These are phyloP conservation scores for Coelinius sp. DNA, from an alignment of 2,888 invertebrate species.

Conservation along the genomic window DNA sequence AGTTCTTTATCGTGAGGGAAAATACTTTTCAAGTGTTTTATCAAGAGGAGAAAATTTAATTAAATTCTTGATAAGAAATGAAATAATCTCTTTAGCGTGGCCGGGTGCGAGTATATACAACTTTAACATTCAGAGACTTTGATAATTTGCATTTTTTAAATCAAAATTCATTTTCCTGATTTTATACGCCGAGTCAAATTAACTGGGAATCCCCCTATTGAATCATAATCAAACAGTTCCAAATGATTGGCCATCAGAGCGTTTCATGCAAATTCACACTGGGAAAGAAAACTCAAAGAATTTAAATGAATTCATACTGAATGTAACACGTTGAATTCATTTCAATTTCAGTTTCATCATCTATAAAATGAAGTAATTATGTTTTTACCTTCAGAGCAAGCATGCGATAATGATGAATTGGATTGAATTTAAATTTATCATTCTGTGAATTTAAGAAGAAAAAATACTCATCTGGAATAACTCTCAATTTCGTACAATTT, in stretches of 20 bases:
- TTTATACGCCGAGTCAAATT: neutral
- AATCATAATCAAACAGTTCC: neutral
- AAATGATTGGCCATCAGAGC: neutral
- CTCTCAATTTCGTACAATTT: neutral
- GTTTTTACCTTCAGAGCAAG: too few species aligned
- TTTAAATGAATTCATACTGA: neutral
- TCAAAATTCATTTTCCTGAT: neutral
- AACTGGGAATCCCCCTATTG: neutral
- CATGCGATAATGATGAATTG: too few species aligned
- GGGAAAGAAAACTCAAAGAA: neutral
- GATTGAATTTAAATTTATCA: neutral
- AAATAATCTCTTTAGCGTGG: too few species aligned
- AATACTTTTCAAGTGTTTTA: neutral
- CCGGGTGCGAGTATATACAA: too few species aligned
- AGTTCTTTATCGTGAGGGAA: too few species aligned
- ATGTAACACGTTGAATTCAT: neutral
- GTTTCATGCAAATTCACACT: neutral
- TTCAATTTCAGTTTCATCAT: neutral
- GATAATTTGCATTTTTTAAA: too few species aligned
- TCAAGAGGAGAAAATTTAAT: neutral
- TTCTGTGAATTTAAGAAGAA: too few species aligned
- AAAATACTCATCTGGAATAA: neutral
- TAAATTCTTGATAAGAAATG: neutral
- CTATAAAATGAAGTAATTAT: neutral
- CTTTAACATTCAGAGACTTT: too few species aligned